Base-by-base conservation (phyloP, 2,113 vertebrate species). In the Alosa alosa region DNA sequence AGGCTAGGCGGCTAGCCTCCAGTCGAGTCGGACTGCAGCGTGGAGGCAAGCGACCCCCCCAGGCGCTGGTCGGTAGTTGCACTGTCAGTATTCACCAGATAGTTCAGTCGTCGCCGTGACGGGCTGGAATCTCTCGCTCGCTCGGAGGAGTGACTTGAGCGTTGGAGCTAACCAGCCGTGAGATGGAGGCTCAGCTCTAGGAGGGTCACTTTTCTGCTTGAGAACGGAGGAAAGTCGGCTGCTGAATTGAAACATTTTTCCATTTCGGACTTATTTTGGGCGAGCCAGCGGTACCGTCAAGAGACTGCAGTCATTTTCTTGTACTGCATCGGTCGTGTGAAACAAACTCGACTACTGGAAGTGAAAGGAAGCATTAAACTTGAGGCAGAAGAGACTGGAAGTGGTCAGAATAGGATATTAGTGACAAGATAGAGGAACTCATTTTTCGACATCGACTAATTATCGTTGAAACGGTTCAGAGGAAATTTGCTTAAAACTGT, bases 81-180 rank as follows among this genome's bases (percentile, higher is more conserved):
- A 82, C 86, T 87, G 84, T 86, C 84, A 87, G 81, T 49, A 60
- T 86, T 81, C 82, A 81, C 84, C 52, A 57, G 85, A 82, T 46
- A 55, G 64, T 83, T 78, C 57, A 83, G 52, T 84, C 87, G 84
- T 50, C 85, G 88, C 87, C 84, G 90, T 87, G 87, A 88, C 88
- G 86, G 68, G 75, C 89, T 84, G 81, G 84, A 87, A 83, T 82
- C 49, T 52, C 41, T 22, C 72, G 36, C 25, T 78, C 31, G 5
- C 36, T 39, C 72, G 72, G 72, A 78, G 72, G 72, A 39, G 72
- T 78, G 72, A 78, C 72, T 78, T 78, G 72, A 39, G 72, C 72
- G 36, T 31, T 39, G 72, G 10, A 78, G 72, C 72, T 78, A 82
- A 82, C 55, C 83, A 84, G 31, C 82, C 83, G 78, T 78, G 72